A percentile compares a stretch with the other conserved stretches of the same genome.
Conservation (phyloP, 2,113 vertebrate species). For the Zosterops pallidus region DNA sequence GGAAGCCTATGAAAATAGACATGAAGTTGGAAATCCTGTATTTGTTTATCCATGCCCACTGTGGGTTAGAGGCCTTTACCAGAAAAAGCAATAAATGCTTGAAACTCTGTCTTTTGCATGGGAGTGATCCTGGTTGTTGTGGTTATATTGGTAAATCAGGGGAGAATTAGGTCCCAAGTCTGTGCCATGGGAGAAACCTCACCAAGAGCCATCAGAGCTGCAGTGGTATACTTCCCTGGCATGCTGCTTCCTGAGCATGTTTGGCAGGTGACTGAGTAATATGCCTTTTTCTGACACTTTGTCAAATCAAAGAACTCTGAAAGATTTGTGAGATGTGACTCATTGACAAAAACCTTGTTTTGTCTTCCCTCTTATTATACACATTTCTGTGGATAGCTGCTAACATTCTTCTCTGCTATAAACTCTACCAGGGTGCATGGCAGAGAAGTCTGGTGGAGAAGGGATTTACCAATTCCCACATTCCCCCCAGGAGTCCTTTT, state of each 20-base stretch:
- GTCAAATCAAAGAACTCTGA: not conserved
- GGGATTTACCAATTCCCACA: not conserved
- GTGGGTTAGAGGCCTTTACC: not conserved
- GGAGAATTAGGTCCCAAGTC: not conserved
- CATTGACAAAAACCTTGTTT: not conserved
- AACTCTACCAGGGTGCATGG: not conserved
- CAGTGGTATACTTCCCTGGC: rapidly evolving
- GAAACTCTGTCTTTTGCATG: not conserved
- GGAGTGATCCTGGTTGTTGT: not conserved
- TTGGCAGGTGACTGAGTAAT: not conserved
- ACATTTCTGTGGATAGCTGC: not conserved
- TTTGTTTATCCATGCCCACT: not conserved
- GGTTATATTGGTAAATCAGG: not conserved
- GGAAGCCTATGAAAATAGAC: not conserved
- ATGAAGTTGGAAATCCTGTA: not conserved
- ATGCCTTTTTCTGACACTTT: not conserved
- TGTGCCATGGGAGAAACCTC: not conserved
- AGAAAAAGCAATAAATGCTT: not conserved
- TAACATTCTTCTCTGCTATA: not conserved
- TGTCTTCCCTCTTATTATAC: not conserved
- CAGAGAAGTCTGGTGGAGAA: not conserved
- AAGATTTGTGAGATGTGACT: not conserved
- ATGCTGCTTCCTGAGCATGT: not conserved
- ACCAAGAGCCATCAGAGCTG: not conserved
- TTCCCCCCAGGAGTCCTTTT: not conserved